Evolutionary conservation across 2,797 vertebrate genomes (phyloP), one percentile per base, ranked within the genome.

Genomic region (Knipowitschia caucasica): DNA sequence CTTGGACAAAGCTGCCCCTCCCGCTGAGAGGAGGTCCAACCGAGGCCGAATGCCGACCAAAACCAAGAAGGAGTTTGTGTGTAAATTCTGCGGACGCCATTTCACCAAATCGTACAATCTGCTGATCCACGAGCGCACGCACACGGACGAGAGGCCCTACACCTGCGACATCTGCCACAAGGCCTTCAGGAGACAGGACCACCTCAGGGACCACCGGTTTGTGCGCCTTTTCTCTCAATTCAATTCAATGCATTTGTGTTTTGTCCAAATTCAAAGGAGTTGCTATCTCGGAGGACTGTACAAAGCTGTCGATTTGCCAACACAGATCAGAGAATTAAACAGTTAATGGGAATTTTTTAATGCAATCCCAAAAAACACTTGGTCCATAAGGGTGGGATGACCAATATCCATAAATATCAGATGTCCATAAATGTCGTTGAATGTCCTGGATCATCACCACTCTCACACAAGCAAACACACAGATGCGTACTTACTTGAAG

Each of bases 11-110:
- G 89, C 96, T 24, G 76, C 80, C 11, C 92, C 93, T 45, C 14
- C 31, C 23, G 66, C 96, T 27, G 94, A 97, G 81, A 88, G 95
- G 67, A 97, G 95, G 62, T 93, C 95, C 44, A 92, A 92, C 36
- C 87, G 95, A 29, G 97, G 97, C 54, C 90, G 97, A 74, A 89
- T 98, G 62, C 95, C 95, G 15, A 95, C 95, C 80, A 99, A 98
- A 83, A 98, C 94, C 62, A 99, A 98, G 92, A 99, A 99, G 91
- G 96, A 99, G 85, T 99, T 99, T 92, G 98, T 99, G 86, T 99
- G 97, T 91, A 99, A 98, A 86, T 99, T 99, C 86, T 99, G 96
- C 62, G 95, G 95, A 62, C 92, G 97, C 75, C 95, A 97, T 89
- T 99, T 99, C 87, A 99, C 96, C 69, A 99, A 99, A 85, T 98